A percentile compares a stretch with the other conserved stretches of the same genome.
Evolutionary conservation across 2,888 invertebrate genomes (phyloP).

Genomic region (Diarsia dahlii): DNA sequence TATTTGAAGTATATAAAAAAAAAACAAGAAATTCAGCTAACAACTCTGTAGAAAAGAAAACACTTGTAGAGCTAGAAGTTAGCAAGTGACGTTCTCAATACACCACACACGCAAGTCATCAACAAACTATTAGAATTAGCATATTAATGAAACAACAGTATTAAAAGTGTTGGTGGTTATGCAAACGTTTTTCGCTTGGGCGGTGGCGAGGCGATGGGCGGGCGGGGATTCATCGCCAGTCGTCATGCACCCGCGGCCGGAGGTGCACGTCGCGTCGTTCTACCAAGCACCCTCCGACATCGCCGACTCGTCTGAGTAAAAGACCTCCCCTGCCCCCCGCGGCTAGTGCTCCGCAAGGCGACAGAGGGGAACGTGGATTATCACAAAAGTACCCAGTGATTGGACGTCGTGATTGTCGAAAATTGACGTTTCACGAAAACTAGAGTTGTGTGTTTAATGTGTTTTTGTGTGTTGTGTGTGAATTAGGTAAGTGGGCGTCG

Average conservation of each 20-base stretch:
- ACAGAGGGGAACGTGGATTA: slow-evolving; percentile 55
- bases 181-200: slow-evolving; percentile 82
- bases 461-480: slow-evolving; percentile 67
- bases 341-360: slow-evolving; percentile 41
- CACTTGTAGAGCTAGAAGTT: not conserved
- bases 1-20: not conserved
- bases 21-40: not conserved
- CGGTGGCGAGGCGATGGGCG: slow-evolving; percentile 83
- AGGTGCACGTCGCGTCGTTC: slow-evolving; percentile 73
- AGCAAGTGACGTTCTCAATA: slow-evolving; percentile 14
- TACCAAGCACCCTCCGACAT: slow-evolving; percentile 58
- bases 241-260: slow-evolving; percentile 76
- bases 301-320: slow-evolving; percentile 62
- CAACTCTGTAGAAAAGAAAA: slow-evolving; percentile 2
- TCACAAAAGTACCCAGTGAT: slow-evolving; percentile 47
- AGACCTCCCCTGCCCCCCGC: slow-evolving; percentile 61
- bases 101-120: slow-evolving; percentile 42
- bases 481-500: slow-evolving; percentile 62
- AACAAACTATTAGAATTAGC: slow-evolving; percentile 62
- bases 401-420: slow-evolving; percentile 57
- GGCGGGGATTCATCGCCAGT: slow-evolving; percentile 82
- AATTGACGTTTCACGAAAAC: slow-evolving; percentile 60
- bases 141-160: slow-evolving; percentile 76
- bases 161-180: slow-evolving; percentile 73
- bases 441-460: slow-evolving; percentile 63